Evolutionary conservation across 2,888 invertebrate genomes (phyloP).

Genomic region (Chelonus formosanus): DNA sequence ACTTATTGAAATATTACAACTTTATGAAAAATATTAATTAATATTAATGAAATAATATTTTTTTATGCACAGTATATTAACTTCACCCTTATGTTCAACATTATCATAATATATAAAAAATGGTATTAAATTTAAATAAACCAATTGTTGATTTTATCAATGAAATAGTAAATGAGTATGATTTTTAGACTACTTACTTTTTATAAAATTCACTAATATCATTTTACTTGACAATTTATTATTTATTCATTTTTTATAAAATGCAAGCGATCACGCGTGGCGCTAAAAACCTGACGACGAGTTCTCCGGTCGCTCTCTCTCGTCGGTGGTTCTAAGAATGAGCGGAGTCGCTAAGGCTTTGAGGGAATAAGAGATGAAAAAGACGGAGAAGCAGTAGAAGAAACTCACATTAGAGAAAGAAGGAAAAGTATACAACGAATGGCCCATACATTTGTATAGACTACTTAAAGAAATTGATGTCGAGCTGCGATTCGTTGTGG

Average conservation of each 20-base stretch:
- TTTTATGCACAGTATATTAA: too few relatives aligned
- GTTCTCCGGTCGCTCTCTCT: slow-evolving; percentile 19
- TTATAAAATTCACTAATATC: too few relatives aligned
- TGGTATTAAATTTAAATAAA: too few relatives aligned
- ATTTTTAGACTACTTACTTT: too few relatives aligned
- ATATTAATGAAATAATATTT: too few relatives aligned
- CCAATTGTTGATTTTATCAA: too few relatives aligned
- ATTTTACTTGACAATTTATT: neutral
- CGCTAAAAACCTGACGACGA: slow-evolving; percentile 29
- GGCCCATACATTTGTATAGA: slow-evolving; percentile 28
- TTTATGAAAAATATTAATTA: too few relatives aligned
- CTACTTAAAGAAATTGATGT: slow-evolving; percentile 22
- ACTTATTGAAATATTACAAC: too few relatives aligned
- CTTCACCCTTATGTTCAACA: too few relatives aligned
- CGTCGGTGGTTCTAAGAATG: slow-evolving; percentile 44
- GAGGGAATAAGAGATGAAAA: slow-evolving; percentile 24
- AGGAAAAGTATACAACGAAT: slow-evolving; percentile 27
- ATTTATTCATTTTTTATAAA: neutral
- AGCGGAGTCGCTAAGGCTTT: slow-evolving; percentile 40
- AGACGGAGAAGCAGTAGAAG: slow-evolving; percentile 22
- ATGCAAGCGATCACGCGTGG: neutral
- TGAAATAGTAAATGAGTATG: too few relatives aligned
- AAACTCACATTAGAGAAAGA: slow-evolving; percentile 15
- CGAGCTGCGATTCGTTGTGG: slow-evolving; percentile 12
- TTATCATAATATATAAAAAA: too few relatives aligned